Conservation (phyloP, 2,113 vertebrate species). For the Ictalurus punctatus region DNA sequence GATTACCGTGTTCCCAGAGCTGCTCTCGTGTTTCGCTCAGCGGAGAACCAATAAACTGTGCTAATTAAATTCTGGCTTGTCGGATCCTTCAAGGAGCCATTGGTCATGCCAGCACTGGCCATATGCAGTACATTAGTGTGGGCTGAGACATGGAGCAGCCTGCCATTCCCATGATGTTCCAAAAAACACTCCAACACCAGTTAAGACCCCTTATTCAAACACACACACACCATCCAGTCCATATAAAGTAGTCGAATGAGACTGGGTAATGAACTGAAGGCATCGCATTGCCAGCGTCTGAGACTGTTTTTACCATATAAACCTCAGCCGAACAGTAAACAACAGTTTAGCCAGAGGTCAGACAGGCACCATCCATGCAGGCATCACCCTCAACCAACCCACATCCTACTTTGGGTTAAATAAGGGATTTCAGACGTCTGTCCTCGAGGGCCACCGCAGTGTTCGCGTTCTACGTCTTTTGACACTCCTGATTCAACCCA, state of each 20-base stretch:
- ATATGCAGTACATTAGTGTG: constrained; percentile 38
- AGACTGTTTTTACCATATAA: background rate
- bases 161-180: constrained; percentile 17
- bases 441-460: background rate
- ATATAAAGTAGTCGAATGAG: constrained; percentile 18
- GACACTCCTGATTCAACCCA: background rate
- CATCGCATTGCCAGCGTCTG: background rate
- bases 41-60: constrained; percentile 40
- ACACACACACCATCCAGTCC: background rate
- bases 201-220: background rate
- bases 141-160: constrained; percentile 3
- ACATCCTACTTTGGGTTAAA: background rate
- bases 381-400: background rate
- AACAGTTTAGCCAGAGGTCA: constrained; percentile 1
- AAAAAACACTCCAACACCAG: background rate
- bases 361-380: background rate
- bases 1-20: constrained; percentile 7
- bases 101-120: constrained; percentile 23
- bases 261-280: background rate
- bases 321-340: constrained; percentile 23
- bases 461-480: background rate
- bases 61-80: constrained; percentile 43
- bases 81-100: constrained; percentile 4
- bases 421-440: background rate
- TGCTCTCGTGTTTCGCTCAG: constrained; percentile 28